Base-by-base conservation (phyloP, 2,888 invertebrate genomes). In the Azorinus chamasolen region DNA sequence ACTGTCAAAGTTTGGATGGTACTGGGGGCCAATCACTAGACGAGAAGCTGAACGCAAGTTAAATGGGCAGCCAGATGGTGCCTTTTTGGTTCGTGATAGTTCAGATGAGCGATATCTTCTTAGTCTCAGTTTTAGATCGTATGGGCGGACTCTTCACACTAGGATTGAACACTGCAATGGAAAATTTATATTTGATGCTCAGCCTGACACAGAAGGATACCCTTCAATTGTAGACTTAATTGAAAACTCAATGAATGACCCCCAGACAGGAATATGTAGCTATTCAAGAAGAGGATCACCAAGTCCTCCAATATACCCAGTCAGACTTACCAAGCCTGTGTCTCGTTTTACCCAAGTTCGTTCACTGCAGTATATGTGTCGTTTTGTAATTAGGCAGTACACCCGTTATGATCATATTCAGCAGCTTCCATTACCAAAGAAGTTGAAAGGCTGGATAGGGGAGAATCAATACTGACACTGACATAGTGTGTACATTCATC, bases 11-110 rank as follows among this genome's bases (percentile, higher is more conserved):
- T 91, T 91, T 87, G 92, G 93, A 10, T 96, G 96, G 96, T 97
- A 96, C 90, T 96, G 96, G 96, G 96, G 96, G 24, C 95, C 96
- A 66, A 95, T 96, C 82, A 95, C 95, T 0, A 94, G 96, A 59
- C 94, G 94, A 43, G 95, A 96, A 92, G 96, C 96, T 0, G 96
- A 96, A 90, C 95, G 95, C 66, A 95, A 95, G 90, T 93, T 96
- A 25, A 93, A 94, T 59, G 95, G 95, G 74, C 95, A 95, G 90
- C 95, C 96, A 20, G 96, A 96, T 88, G 96, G 96, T 68, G 95
- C 96, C 62, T 96, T 96, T 93, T 93, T 96, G 71, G 95, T 96
- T 8, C 94, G 96, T 37, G 96, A 96, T 91, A 96, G 96, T 2
- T 95, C 96, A 22, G 95, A 96, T 65, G 95, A 95, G 84, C 94